phyloP scores from a whole-genome alignment of 2,113 vertebrate genomes.

The Brachyhypopomus occidentalis region DNA sequence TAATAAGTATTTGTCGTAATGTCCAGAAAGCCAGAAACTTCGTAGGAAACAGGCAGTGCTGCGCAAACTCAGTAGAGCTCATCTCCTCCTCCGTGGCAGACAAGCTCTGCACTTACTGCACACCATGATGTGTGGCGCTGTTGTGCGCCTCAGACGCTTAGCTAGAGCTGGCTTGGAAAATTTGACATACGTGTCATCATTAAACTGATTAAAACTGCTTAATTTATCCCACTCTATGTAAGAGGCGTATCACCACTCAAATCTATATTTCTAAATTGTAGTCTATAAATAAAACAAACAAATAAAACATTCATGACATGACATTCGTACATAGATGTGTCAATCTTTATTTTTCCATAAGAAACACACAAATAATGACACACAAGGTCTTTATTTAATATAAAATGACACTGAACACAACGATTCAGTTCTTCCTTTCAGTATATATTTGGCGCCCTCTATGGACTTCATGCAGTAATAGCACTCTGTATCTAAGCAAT shows the following conservation, averaged over 20 bases:
- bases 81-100: slow-evolving; percentile 29
- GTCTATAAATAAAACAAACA: too few relatives aligned
- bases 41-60: slow-evolving; percentile 38
- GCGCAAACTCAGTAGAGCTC: slow-evolving; percentile 39
- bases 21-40: slow-evolving; percentile 55
- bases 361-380: neutral
- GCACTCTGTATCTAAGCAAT: slow-evolving; percentile 38
- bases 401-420: slow-evolving; percentile 57
- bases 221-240: too few relatives aligned
- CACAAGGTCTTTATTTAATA: slow-evolving; percentile 60
- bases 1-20: neutral
- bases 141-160: slow-evolving; percentile 8
- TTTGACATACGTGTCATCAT: too few relatives aligned
- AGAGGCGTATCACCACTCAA: too few relatives aligned
- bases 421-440: slow-evolving; percentile 36
- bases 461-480: slow-evolving; percentile 59
- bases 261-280: too few relatives aligned
- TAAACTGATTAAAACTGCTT: too few relatives aligned
- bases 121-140: slow-evolving; percentile 33
- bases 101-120: slow-evolving; percentile 36
- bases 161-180: neutral
- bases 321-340: too few relatives aligned
- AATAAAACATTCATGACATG: too few relatives aligned
- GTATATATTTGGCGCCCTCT: slow-evolving; percentile 41
- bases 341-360: too few relatives aligned